These are phyloP conservation scores for Emydura subglobosa DNA, from an alignment of 2,113 vertebrate genomes.

Conservation along the genomic window DNA sequence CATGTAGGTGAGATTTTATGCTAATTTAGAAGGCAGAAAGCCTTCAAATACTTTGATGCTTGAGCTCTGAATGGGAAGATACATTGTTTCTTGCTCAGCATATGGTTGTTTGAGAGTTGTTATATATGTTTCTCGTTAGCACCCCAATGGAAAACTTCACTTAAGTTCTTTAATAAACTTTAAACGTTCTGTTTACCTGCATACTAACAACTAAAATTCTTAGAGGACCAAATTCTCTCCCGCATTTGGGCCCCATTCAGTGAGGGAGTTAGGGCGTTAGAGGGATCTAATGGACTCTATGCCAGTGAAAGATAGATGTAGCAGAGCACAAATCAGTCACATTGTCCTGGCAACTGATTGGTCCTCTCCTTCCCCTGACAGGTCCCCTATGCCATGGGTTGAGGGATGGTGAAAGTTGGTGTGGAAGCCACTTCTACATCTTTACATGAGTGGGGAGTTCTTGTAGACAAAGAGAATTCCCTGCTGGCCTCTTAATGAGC, in stretches of 20 bases:
- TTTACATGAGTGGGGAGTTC: slow-evolving; percentile 18
- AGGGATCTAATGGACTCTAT: background rate
- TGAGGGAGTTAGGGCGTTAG: background rate
- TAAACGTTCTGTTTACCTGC: background rate
- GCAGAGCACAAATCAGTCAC: background rate
- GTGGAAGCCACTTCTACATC: background rate
- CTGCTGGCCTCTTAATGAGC: slow-evolving; percentile 25
- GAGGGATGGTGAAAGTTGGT: background rate
- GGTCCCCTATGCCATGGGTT: background rate
- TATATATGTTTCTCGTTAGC: background rate
- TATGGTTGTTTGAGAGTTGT: background rate
- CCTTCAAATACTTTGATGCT: background rate
- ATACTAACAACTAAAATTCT: background rate
- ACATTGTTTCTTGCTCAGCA: slow-evolving; percentile 1
- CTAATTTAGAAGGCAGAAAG: background rate
- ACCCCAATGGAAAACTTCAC: background rate
- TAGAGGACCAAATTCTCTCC: background rate
- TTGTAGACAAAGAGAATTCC: slow-evolving; percentile 48
- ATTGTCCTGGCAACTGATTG: background rate
- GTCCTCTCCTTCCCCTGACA: background rate
- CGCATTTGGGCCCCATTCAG: background rate
- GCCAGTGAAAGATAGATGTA: background rate
- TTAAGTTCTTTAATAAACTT: slow-evolving; percentile 2
- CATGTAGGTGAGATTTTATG: background rate
- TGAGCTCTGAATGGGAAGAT: background rate